phyloP scores from a whole-genome alignment of 2,888 invertebrate genomes.

The Cerastis rubricosa region DNA sequence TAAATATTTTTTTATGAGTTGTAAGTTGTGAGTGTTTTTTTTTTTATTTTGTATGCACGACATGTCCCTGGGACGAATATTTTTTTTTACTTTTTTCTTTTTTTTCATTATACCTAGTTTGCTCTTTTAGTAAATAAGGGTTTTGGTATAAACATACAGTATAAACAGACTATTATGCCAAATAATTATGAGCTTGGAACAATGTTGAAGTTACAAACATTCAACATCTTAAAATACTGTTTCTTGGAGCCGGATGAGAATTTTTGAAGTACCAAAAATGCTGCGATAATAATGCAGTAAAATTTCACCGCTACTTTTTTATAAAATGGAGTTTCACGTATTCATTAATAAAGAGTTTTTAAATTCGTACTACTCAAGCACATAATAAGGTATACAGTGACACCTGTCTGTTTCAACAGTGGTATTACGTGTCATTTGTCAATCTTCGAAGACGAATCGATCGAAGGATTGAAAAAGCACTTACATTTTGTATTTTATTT shows the following conservation, averaged over 20 bases:
- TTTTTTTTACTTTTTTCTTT: no score
- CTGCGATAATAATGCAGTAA: neutral
- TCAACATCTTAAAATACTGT: neutral
- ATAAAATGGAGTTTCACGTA: neutral
- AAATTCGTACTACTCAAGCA: neutral
- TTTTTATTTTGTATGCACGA: no score
- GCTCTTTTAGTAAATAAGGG: neutral
- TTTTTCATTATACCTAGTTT: neutral
- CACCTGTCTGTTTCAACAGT: neutral
- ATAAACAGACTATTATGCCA: neutral
- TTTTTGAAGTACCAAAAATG: neutral
- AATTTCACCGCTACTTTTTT: neutral
- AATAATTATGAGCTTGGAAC: neutral
- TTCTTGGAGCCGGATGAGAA: neutral
- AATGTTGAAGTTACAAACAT: neutral
- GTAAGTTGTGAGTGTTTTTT: no score
- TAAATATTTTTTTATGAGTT: no score
- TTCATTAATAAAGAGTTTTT: neutral
- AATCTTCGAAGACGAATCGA: no score
- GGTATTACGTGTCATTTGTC: conserved; percentile 12
- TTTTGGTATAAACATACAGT: no score
- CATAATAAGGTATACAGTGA: neutral
- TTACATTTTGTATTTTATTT: neutral
- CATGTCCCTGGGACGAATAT: no score
- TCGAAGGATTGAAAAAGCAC: neutral